phyloP scores from a whole-genome alignment of 2,888 invertebrate genomes.

The Agriopis aurantiaria region DNA sequence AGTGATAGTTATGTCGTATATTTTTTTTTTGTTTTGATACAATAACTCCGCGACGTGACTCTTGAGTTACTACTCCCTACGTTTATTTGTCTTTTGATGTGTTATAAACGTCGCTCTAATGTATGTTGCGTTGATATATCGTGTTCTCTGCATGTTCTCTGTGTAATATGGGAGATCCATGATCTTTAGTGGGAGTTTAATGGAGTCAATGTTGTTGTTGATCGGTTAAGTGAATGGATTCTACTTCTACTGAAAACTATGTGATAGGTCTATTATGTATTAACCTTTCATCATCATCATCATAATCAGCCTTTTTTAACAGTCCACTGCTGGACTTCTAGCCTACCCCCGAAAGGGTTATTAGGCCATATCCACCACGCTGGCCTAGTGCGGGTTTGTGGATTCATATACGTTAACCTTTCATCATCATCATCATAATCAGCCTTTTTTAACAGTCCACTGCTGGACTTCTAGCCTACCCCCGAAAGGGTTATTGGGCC shows the following conservation, averaged over 20 bases:
- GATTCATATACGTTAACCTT: no score
- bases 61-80: slow-evolving; percentile 13
- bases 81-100: slow-evolving; percentile 29
- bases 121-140: slow-evolving; percentile 23
- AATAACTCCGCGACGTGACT: slow-evolving; percentile 2
- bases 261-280: background rate
- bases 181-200: slow-evolving; percentile 14
- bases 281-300: no score
- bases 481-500: no score
- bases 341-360: no score
- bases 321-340: no score
- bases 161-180: slow-evolving; percentile 6
- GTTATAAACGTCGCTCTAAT: slow-evolving; percentile 25
- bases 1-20: slow-evolving; percentile 7
- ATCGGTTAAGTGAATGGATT: slow-evolving; percentile 6
- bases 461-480: no score
- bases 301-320: no score
- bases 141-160: background rate
- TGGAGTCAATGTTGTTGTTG: slow-evolving; percentile 16
- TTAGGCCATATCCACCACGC: no score
- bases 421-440: no score
- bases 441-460: no score
- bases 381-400: no score
- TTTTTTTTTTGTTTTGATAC: slow-evolving; percentile 17
- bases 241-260: background rate